Evolutionary conservation across 2,797 vertebrate species (phyloP), one percentile per base, ranked within the genome.

Genomic region (Argyrosomus regius): DNA sequence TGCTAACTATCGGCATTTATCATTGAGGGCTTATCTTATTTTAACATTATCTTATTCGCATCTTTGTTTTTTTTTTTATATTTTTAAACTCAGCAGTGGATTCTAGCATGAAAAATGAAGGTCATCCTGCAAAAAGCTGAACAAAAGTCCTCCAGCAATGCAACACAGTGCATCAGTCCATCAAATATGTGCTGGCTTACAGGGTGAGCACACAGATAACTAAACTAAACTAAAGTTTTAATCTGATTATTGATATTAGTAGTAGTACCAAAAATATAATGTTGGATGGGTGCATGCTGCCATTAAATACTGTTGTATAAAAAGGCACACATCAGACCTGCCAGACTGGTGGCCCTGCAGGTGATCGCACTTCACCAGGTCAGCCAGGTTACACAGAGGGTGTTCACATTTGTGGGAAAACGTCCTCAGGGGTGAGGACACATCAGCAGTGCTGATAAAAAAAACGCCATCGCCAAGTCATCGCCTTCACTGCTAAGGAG

Each of bases 381-480:
- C 78, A 41, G 62, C 52, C 4, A 3, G 80, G 82, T 60, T 12
- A 53, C 66, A 58, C 14, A 1, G 5, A 60, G 4, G 43, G 77
- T 78, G 75, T 72, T 67, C 58, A 4, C 59, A 31, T 50, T 52
- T 3, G 58, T 82, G 83, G 62, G 60, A 75, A 87, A 86, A 73
- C 16, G 56, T 65, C 91, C 45, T 22, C 11, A 0, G 73, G 87
- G 84, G 53, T 14, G 78, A 81, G 50, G 60, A 82, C 46, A 80
- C 72, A 68, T 82, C 69, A n/a, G 48, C 67, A 20, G 78, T 1
- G 28, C 75, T 59, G 86, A 84, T 78, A 85, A 82, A 81, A 86
- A 62, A 86, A 62, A 46, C 58, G 35, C 85, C 81, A 80, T 77
- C 81, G 2, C 59, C 14, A 28, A 72, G 73, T 77, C 81, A 71